Evolutionary conservation across 2,797 vertebrate species (phyloP).

Genomic region (Macropodus opercularis): DNA sequence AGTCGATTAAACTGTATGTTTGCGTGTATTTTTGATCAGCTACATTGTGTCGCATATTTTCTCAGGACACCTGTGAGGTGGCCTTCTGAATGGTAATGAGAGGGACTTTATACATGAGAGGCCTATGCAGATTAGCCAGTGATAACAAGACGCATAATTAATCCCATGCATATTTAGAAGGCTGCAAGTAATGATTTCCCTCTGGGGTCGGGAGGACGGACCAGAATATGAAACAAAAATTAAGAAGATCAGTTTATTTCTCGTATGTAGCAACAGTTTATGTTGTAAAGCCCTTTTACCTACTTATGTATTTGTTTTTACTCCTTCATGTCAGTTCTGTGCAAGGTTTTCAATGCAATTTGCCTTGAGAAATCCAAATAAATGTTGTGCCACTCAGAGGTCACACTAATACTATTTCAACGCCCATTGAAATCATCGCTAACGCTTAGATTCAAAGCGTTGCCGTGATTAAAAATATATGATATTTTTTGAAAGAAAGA

Average conservation of each 20-base stretch:
- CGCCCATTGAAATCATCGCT: constrained; percentile 59
- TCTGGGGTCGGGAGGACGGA: constrained; percentile 54
- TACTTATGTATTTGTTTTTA: constrained; percentile 16
- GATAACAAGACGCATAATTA: constrained; percentile 80
- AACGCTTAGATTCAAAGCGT: constrained; percentile 59
- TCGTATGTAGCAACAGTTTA: neutral
- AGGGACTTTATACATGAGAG: constrained; percentile 65
- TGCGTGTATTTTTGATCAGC: constrained; percentile 36
- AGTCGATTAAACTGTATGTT: constrained; percentile 31
- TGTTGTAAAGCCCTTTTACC: neutral
- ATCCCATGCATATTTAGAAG: constrained; percentile 76
- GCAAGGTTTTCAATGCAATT: constrained; percentile 28
- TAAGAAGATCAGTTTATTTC: constrained; percentile 3
- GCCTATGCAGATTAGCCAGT: constrained; percentile 75
- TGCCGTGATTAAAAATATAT: constrained; percentile 71
- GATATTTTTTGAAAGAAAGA: constrained; percentile 55
- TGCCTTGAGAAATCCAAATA: constrained; percentile 29
- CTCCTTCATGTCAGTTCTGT: constrained; percentile 1
- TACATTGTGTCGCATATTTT: constrained; percentile 62
- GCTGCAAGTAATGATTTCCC: constrained; percentile 69
- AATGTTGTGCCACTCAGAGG: constrained; percentile 25
- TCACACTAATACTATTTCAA: constrained; percentile 58
- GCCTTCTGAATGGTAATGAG: constrained; percentile 67
- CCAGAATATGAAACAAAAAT: constrained; percentile 61
- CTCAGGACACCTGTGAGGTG: constrained; percentile 66